Conservation (phyloP, 2,797 vertebrate genomes). For the Ficedula albicollis region DNA sequence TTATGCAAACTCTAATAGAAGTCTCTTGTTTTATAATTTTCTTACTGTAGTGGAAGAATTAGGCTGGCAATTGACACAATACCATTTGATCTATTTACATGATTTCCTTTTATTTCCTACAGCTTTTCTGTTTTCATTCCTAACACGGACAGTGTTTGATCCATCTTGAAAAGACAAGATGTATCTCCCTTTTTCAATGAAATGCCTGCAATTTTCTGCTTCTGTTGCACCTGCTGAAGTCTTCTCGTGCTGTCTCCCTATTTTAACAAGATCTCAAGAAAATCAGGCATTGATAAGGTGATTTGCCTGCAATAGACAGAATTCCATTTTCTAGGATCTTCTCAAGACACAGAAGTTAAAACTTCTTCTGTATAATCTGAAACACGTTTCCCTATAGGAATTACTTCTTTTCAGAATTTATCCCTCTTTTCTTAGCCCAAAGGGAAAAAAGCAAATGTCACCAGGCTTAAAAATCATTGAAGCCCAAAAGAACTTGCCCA, state of each 20-base stretch:
- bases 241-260: background rate
- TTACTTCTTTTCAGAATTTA: background rate
- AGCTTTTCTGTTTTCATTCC: background rate
- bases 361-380: background rate
- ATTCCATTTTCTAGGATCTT: background rate
- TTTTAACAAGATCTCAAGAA: background rate
- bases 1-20: background rate
- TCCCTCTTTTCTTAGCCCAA: background rate
- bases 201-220: background rate
- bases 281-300: background rate
- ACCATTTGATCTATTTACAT: background rate
- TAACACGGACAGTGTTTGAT: background rate
- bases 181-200: background rate
- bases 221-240: background rate
- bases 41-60: background rate
- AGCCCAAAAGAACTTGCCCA: background rate
- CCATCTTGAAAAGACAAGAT: background rate
- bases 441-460: background rate
- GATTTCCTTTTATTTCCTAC: background rate
- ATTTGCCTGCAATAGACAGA: background rate
- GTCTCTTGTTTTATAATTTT: background rate
- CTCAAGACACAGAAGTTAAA: background rate
- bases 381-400: background rate
- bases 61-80: background rate
- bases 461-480: background rate